Conservation (phyloP, 2,113 vertebrate genomes). For the Anseranas semipalmata region DNA sequence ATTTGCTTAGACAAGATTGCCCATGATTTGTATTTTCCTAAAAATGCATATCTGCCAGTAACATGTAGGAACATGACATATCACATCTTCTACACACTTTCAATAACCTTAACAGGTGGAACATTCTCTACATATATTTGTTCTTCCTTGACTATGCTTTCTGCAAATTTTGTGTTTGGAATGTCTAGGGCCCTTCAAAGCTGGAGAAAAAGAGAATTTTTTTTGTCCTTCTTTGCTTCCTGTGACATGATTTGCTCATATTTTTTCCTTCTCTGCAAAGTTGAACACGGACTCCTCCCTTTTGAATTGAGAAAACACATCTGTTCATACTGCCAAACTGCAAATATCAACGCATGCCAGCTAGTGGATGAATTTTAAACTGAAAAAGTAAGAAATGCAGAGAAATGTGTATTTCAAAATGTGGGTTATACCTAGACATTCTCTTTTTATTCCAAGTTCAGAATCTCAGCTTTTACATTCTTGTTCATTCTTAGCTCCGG, state of each 20-base stretch:
- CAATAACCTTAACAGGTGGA: not conserved
- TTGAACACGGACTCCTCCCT: not conserved
- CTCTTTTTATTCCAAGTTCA: not conserved
- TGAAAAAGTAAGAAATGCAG: not conserved
- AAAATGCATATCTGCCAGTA: not conserved
- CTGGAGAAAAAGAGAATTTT: not conserved
- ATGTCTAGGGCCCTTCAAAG: not conserved
- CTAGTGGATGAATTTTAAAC: not conserved
- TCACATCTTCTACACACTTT: not conserved
- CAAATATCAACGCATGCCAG: not conserved
- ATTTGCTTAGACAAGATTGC: not conserved
- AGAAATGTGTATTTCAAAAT: not conserved
- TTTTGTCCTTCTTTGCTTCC: not conserved
- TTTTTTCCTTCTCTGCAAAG: not conserved
- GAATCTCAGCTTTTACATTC: not conserved
- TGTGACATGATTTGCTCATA: not conserved
- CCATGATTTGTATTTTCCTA: not conserved
- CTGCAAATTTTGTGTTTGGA: not conserved
- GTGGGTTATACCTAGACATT: not conserved
- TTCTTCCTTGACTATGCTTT: not conserved
- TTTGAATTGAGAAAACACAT: not conserved
- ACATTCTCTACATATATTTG: not conserved
- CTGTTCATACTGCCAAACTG: not conserved
- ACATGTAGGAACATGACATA: not conserved
- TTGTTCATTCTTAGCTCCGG: not conserved